Percentiles rank a stretch among this genome's conserved stretches.
Conservation (phyloP, 2,797 vertebrate genomes). For the Knipowitschia caucasica region DNA sequence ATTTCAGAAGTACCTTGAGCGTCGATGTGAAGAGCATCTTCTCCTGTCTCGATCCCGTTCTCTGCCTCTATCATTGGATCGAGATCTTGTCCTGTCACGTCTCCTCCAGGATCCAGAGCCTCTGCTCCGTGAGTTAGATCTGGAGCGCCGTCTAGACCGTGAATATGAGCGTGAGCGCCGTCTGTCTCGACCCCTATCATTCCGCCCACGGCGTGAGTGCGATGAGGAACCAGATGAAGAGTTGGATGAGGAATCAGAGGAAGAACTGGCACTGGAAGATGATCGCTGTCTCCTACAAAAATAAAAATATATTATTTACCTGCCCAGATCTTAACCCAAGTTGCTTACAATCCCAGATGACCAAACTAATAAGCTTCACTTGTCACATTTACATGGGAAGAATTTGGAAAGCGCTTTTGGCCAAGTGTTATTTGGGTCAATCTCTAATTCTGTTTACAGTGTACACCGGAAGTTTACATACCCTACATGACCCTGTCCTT, state of each 20-base stretch:
- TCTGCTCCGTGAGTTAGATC: constrained; percentile 67
- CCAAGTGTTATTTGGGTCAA: no score
- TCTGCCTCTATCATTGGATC: constrained; percentile 69
- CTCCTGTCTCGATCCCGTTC: constrained; percentile 51
- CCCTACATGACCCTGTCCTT: no score
- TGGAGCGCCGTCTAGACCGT: constrained; percentile 69
- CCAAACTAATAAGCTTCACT: no score
- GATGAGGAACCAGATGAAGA: constrained; percentile 80
- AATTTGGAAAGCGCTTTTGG: no score
- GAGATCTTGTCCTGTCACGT: constrained; percentile 75
- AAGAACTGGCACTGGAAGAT: constrained; percentile 80
- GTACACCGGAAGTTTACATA: no score
- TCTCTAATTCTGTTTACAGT: no score
- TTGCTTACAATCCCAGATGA: no score
- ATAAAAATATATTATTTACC: constrained; percentile 46
- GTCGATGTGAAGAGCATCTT: constrained; percentile 75
- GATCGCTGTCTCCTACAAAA: constrained; percentile 79
- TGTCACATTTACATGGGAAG: not conserved
- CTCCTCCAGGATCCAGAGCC: constrained; percentile 69
- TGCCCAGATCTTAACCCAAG: constrained; percentile 37
- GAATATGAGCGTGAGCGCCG: constrained; percentile 78
- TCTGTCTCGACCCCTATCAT: constrained; percentile 72
- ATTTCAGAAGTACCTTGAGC: constrained; percentile 72
- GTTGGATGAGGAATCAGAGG: constrained; percentile 75
- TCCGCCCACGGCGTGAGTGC: constrained; percentile 77